These are phyloP conservation scores for Metacarcinus magister DNA, from an alignment of 2,888 invertebrate genomes.

Conservation along the genomic window DNA sequence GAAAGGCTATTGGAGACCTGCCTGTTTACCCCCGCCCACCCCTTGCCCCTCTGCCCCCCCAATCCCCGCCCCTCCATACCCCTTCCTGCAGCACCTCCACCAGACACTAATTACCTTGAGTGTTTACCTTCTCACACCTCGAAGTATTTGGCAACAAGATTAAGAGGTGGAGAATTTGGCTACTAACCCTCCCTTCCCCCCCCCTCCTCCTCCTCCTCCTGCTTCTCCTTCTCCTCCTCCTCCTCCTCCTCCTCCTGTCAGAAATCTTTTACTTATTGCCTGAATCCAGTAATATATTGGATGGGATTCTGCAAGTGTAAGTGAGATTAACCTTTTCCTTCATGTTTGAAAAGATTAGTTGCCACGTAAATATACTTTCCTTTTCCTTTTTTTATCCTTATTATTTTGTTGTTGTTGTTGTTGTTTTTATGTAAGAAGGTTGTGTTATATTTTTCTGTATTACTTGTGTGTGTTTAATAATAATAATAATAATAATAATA, in stretches of 20 bases:
- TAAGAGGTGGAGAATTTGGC: neutral
- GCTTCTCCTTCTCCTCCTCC: neutral
- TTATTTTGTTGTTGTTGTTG: neutral
- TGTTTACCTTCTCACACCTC: neutral
- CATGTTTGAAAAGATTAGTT: neutral
- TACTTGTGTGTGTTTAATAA: neutral
- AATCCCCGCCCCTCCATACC: neutral
- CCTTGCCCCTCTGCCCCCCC: neutral
- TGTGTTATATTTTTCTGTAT: neutral
- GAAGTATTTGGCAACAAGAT: neutral
- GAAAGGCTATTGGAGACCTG: neutral
- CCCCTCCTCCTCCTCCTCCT: neutral
- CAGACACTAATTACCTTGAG: slow-evolving; percentile 17
- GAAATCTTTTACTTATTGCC: slow-evolving; percentile 30
- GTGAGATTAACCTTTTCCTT: neutral
- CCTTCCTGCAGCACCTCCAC: neutral
- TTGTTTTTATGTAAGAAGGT: neutral
- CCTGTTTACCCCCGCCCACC: neutral
- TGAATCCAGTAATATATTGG: neutral
- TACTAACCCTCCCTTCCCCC: neutral
- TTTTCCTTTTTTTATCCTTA: neutral
- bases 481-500: neutral
- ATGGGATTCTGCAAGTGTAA: neutral
- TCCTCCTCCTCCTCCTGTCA: neutral
- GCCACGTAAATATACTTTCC: neutral